phyloP scores from a whole-genome alignment of 2,888 invertebrate genomes.

The Myathropa florea region DNA sequence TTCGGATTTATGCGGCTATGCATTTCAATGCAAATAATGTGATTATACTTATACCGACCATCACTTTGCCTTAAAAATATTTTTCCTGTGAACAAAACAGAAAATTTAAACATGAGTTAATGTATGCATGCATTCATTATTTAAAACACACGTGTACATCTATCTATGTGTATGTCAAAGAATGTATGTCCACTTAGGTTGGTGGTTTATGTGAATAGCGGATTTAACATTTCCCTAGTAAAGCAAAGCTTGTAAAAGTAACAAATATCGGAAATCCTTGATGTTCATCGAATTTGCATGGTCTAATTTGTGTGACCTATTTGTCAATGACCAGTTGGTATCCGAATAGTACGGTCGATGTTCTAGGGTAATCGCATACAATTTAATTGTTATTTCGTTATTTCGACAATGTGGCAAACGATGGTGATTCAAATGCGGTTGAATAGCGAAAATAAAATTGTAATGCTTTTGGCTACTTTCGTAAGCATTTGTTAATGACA shows the following conservation, averaged over 20 bases:
- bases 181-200: neutral
- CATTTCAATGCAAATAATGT: neutral
- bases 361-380: neutral
- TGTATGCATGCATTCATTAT: neutral
- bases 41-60: constrained; percentile 15
- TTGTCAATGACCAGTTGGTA: neutral
- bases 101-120: neutral
- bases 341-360: neutral
- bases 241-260: neutral
- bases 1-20: neutral
- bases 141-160: too few relatives aligned
- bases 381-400: neutral
- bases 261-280: constrained; percentile 12
- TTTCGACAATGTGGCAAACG: constrained; percentile 13
- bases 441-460: neutral
- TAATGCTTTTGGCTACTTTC: neutral
- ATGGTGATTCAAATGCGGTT: constrained; percentile 10
- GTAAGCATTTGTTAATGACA: too few relatives aligned
- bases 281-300: constrained; percentile 26
- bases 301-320: neutral
- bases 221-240: neutral
- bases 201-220: neutral
- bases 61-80: constrained; percentile 7
- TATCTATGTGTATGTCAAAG: neutral
- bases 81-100: neutral